Evolutionary conservation across 2,888 invertebrate species (phyloP).

Genomic region (Coleophora flavipennella): DNA sequence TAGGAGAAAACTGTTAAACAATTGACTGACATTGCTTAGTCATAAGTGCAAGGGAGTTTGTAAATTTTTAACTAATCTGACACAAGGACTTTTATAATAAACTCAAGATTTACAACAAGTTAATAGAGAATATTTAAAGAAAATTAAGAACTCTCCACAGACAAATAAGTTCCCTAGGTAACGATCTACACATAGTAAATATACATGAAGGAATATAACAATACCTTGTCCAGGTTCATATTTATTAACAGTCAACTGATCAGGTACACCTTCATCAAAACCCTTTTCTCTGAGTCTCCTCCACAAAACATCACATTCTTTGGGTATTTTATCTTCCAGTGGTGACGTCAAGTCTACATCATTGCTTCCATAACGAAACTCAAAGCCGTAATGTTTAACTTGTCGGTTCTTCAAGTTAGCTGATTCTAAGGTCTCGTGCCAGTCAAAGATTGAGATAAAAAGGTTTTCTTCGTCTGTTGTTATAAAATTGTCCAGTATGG

Average conservation of each 20-base stretch:
- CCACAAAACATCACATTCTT: conserved; percentile 78
- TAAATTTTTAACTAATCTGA: too few relatives aligned
- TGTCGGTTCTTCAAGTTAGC: conserved; percentile 81
- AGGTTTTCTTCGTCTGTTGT: conserved; percentile 75
- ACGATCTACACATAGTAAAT: too few relatives aligned
- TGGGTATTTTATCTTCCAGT: conserved; percentile 78
- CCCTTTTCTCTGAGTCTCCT: conserved; percentile 58
- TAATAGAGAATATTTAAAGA: too few relatives aligned
- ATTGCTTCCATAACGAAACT: conserved; percentile 91
- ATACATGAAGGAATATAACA: too few relatives aligned
- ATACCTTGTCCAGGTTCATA: conserved; percentile 88
- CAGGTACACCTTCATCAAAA: conserved; percentile 67
- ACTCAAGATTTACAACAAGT: too few relatives aligned
- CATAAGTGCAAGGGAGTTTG: too few relatives aligned
- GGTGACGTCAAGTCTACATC: conserved; percentile 83
- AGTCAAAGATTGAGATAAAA: conserved; percentile 74
- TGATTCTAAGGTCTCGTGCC: conserved; percentile 40
- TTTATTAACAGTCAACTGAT: conserved; percentile 89
- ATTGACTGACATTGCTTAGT: too few relatives aligned
- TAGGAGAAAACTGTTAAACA: too few relatives aligned
- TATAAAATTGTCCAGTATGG: conserved; percentile 81
- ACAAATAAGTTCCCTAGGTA: too few relatives aligned
- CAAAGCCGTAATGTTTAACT: conserved; percentile 93
- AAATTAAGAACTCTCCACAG: too few relatives aligned
- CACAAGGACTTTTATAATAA: too few relatives aligned